Evolutionary conservation across 1,140 invertebrate genomes (phyloP), one percentile per base, ranked within the genome.

Genomic region (Lineus longissimus): DNA sequence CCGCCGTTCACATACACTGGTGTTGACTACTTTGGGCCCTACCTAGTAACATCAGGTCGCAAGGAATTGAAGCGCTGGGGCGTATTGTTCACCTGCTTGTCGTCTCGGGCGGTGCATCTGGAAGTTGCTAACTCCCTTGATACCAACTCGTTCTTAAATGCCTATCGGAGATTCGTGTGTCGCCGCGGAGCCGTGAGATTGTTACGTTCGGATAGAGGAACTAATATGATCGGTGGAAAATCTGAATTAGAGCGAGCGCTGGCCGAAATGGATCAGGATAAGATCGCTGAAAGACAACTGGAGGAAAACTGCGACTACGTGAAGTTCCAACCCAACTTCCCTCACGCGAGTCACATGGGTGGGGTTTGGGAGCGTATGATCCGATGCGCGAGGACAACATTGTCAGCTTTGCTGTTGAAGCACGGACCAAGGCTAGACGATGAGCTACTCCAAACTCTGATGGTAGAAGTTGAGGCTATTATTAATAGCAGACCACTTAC

Each of bases 121-220:
- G 63, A 64, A 41, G 17, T 64, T n/a, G 9, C 60, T 19, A 33
- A 61, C n/a, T 36, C 61, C 0, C 43, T 65, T 1, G 30, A 29
- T 0, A 40, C 59, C 1, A 30, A 31, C 2, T 30, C 51, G 1
- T 65, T 62, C n/a, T 56, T 62, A 22, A 61, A 63, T 36, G 61
- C 65, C 15, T 29, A 59, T 17, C 29, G 47, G 0, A 19, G 61
- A n/a, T 57, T 57, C n/a, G 73, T 84, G 0, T 47, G 33, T 33
- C 15, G 57, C 43, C 27, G 80, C 45, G 78, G 77, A 43, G 57
- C 69, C 36, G 68, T 74, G 2, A 41, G 31, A 9, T 40, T 73
- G 45, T 67, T 82, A 13, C 74, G 72, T 47, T 75, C 67, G 19
- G 82, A 82, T 56, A 74, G 73, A 62, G 76, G 77, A 19, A 80